These are phyloP conservation scores for Wasmannia auropunctata DNA, from an alignment of 1,140 invertebrate species.

Conservation along the genomic window DNA sequence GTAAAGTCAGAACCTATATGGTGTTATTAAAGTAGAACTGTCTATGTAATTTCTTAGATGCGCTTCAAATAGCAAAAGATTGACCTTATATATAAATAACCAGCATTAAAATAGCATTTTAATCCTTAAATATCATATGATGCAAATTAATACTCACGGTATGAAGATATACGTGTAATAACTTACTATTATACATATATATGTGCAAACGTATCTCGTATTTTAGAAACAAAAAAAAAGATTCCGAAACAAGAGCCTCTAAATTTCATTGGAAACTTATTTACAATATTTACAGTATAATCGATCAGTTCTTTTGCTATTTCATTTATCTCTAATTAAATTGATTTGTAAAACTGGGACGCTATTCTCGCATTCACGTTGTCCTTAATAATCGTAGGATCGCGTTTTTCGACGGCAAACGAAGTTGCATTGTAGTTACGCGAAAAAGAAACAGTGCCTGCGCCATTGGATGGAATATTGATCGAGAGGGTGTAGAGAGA, in stretches of 20 bases:
- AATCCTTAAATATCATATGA: not conserved
- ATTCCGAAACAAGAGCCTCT: not conserved
- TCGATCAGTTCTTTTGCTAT: not conserved
- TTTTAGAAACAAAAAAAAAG: not conserved
- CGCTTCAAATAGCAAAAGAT: not conserved
- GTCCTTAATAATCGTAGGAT: not conserved
- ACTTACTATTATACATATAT: not conserved
- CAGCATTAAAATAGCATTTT: constrained; percentile 1
- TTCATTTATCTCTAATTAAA: not conserved
- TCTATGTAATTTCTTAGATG: not conserved
- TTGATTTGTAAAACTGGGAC: not conserved
- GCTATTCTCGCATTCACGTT: not conserved
- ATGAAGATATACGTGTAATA: not conserved
- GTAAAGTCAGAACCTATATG: not conserved
- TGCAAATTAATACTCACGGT: not conserved
- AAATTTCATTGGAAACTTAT: not conserved
- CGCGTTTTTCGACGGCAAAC: not conserved
- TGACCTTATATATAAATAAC: not conserved
- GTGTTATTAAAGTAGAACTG: constrained; percentile 4
- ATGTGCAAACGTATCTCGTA: not conserved
- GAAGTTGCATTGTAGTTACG: not conserved
- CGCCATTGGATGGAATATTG: constrained; percentile 78
- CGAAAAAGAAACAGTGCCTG: constrained; percentile 74
- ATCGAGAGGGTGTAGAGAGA: constrained; percentile 76
- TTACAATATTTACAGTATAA: not conserved